Conservation (phyloP, 1,140 invertebrate species). For the Agrilus planipennis region DNA sequence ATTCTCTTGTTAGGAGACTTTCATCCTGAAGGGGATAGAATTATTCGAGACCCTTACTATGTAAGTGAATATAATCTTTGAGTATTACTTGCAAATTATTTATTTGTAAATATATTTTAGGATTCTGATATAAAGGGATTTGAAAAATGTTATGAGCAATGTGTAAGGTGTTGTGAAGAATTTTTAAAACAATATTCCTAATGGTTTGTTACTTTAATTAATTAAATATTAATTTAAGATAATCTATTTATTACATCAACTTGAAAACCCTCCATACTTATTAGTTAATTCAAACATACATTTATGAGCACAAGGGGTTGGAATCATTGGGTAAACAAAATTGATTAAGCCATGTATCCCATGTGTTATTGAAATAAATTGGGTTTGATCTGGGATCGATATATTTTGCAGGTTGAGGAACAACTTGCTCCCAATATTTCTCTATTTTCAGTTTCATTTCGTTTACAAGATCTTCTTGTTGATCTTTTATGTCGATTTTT, state of each 20-base stretch:
- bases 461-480: neutral
- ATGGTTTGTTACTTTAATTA: too few species aligned
- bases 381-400: slow-evolving; percentile 2
- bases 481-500: neutral
- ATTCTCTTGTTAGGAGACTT: slow-evolving; percentile 68
- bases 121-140: slow-evolving; percentile 50
- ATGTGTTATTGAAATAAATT: slow-evolving; percentile 2
- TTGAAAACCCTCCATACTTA: too few species aligned
- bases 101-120: slow-evolving; percentile 34
- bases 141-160: slow-evolving; percentile 61
- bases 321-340: too few species aligned
- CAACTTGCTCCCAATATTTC: neutral
- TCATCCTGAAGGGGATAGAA: slow-evolving; percentile 62
- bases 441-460: neutral
- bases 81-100: neutral
- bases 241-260: too few species aligned
- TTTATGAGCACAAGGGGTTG: too few species aligned
- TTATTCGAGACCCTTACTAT: slow-evolving; percentile 85
- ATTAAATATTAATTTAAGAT: too few species aligned
- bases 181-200: too few species aligned
- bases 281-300: too few species aligned
- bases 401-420: neutral
- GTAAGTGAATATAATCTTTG: slow-evolving; percentile 36
- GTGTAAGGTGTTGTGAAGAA: slow-evolving; percentile 48
- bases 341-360: slow-evolving; percentile 1